Evolutionary conservation across 2,888 invertebrate genomes (phyloP), one percentile per base, ranked within the genome.

Genomic region (Cordilura impudica): DNA sequence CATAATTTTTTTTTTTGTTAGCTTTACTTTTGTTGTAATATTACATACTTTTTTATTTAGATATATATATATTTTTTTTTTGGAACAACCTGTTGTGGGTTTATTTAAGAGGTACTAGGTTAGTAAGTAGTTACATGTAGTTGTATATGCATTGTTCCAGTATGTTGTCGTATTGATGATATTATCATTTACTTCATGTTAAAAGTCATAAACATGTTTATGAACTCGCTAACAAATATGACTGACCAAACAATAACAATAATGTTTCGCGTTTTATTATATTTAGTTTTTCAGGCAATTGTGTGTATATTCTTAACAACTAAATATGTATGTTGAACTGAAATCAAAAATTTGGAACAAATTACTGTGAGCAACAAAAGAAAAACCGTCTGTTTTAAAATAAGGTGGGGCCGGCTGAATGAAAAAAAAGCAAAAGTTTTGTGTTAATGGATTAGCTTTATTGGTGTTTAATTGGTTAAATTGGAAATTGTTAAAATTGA

Each of bases 111-210:
- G 53, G 19, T 56, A 47, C 39, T 66, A 39, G 47, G 49, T 58
- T 47, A 14, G 14, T 43, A 58, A 4, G 14, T 5, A 23, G 12
- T 45, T 65, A 54, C 35, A 29, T 23, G 6, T 54, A 26, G 43
- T 21, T 53, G 14, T 23, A n/a, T 51, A 31, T 31, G 23, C 43
- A 60, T 51, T 60, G 61, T 53, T 16, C 51, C 47, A 49, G 61
- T 39, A 1, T 51, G 19, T 49, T 21, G 19, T 7, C 54, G 16
- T 61, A 23, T 71, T 70, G 78, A 78, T 78, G 78, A 78, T 78
- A 78, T 78, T 78, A 78, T 78, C 78, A 70, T 66, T 61, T 53
- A 74, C 70, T 70, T 54, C 49, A 70, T 73, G 58, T 53, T 60
- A 23, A 66, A 63, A 70, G 61, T 39, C 39, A 39, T 31, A 78